Evolutionary conservation across 1,140 invertebrate genomes (phyloP), one percentile per base, ranked within the genome.

Genomic region (Cydia splendana): DNA sequence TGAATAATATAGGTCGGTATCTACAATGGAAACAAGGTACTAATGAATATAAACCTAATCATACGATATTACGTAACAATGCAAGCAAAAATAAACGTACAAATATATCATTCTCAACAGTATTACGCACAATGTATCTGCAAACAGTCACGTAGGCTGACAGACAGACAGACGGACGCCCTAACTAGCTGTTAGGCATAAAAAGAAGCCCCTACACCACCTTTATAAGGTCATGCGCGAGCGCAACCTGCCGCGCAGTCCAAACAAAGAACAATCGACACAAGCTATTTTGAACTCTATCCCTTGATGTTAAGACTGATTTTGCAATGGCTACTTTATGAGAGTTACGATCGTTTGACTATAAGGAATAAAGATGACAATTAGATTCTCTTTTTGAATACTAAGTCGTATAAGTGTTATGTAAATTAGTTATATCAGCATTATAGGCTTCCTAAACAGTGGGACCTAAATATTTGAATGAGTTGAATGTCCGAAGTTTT

Each of bases 151-250:
- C 67, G 67, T 71, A 71, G 67, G 15, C 67, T 34, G 15, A 28
- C 30, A 69, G 65, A 69, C 65, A 69, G 65, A 71, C 67, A 71
- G 67, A 71, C 67, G 34, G 67, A 45, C 67, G 67, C 67, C 67
- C 67, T 71, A 71, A 71, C 67, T 71, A 71, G 67, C 67, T 71
- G 67, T 71, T 71, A 71, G 67, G 67, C 67, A 71, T 71, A 71
- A 71, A 71, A 45, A 71, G 67, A 38, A 71, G 67, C 67, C 34
- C 13, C 34, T 71, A 42, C 30, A 69, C 65, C 28, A 69, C 67
- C 67, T 18, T 71, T 71, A 71, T 71, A 71, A 42, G 67, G 67
- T 13, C 34, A 10, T 34, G 13, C n/a, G 15, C 28, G 15, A 13
- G 2, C 24, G 65, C 65, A 34, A 34, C 67, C 30, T 18, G 67